Evolutionary conservation across 2,113 vertebrate species (phyloP), one percentile per base, ranked within the genome.

Genomic region (Lophura nycthemera): DNA sequence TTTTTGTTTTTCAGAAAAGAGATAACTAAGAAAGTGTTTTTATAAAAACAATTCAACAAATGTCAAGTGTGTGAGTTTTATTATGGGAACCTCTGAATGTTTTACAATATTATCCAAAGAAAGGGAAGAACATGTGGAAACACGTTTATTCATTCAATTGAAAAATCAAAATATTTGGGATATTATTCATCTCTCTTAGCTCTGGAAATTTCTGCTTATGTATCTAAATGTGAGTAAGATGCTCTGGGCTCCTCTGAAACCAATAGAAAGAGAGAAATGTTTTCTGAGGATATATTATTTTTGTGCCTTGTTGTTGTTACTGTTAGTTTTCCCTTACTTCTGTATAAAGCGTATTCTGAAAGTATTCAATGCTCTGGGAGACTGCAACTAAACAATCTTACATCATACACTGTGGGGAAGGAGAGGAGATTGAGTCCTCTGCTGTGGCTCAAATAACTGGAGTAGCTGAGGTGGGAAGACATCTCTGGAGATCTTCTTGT

Each of bases 161-260:
- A 88, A 88, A 87, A 83, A 60, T 71, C 24, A 60, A 86, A 90
- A 74, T 77, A 86, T 59, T 80, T 73, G 18, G n/a, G n/a, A 20
- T 22, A 61, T 7, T 69, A 78, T 47, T 83, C 13, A 25, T 60
- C 20, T 86, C 63, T 69, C 12, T 79, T 69, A 78, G 11, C 14
- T 57, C 20, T 91, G 54, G 78, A 92, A 95, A 92, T 73, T 87
- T 91, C 45, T 24, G 45, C 73, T 89, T 85, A 43, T 0, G 0
- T 84, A 17, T 43, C 25, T 73, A 70, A 85, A 54, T 70, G 42
- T 67, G 45, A 92, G 17, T 61, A 89, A 85, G 40, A 47, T 57
- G 47, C 19, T n/a, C 32, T 70, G 85, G 30, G 45, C 11, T 85
- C 14, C 54, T 57, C 16, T 45, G 64, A 83, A 87, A 18, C 27